These are phyloP conservation scores for Muraenolepis orangiensis DNA, from an alignment of 2,797 vertebrate species.

Conservation along the genomic window DNA sequence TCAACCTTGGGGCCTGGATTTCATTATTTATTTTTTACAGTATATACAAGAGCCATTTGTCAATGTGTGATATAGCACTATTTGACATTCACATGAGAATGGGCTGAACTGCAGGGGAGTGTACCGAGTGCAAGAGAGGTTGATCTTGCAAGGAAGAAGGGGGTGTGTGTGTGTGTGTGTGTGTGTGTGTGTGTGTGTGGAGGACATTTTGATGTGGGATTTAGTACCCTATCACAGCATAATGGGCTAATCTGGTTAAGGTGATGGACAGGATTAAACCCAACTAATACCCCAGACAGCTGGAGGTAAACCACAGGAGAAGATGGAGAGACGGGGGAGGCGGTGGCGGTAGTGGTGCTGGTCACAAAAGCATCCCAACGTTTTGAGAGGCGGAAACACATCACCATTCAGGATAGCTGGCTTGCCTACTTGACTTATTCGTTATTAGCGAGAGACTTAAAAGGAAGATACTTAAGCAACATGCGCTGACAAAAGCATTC, in stretches of 20 bases:
- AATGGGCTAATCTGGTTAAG: conserved; percentile 67
- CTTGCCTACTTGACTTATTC: no score
- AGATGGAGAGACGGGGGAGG: conserved; percentile 1
- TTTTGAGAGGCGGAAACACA: background rate
- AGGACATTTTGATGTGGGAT: conserved; percentile 27
- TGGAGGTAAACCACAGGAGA: conserved; percentile 43
- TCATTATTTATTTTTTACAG: background rate
- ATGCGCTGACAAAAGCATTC: background rate
- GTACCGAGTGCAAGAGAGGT: conserved; percentile 13
- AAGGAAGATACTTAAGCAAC: background rate
- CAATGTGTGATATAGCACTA: background rate
- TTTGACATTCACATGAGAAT: conserved; percentile 1
- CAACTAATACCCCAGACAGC: conserved; percentile 56
- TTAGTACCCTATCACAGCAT: conserved; percentile 52
- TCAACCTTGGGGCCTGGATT: background rate
- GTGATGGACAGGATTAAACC: conserved; percentile 63
- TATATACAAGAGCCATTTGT: background rate
- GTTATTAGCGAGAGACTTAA: background rate
- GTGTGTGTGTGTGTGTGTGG: background rate
- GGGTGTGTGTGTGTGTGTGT: conserved; percentile 11
- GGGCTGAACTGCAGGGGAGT: background rate
- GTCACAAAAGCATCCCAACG: background rate
- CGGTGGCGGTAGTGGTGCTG: background rate
- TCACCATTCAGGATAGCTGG: no score
- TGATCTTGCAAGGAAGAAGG: conserved; percentile 10